phyloP scores from a whole-genome alignment of 2,113 vertebrate genomes.

The Arothron firmamentum region DNA sequence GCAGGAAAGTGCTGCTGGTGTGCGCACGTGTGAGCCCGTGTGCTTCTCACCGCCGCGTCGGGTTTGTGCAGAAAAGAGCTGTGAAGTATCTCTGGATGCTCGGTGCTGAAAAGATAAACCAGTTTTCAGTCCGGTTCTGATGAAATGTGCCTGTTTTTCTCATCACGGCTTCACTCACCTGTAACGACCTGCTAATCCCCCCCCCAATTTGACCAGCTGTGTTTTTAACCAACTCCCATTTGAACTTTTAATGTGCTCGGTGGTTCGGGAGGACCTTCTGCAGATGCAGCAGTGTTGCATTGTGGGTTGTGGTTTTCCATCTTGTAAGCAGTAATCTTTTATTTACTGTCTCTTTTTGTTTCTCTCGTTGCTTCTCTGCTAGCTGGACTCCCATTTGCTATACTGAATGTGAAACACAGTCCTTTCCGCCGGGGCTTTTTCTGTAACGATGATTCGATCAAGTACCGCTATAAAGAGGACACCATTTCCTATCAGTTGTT shows the following conservation, averaged over 20 bases:
- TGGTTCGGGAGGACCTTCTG: too few relatives aligned
- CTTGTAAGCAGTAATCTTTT: constrained; percentile 61
- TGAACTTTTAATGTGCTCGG: too few relatives aligned
- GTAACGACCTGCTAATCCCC: too few relatives aligned
- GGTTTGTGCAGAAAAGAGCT: too few relatives aligned
- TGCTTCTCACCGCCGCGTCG: too few relatives aligned
- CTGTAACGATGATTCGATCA: constrained; percentile 98
- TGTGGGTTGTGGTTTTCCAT: constrained; percentile 3
- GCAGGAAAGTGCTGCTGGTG: constrained; percentile 2
- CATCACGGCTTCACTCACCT: too few relatives aligned
- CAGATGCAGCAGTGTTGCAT: constrained; percentile 25
- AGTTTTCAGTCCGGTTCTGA: too few relatives aligned
- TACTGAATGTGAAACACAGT: constrained; percentile 84
- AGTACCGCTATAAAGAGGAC: constrained; percentile 93
- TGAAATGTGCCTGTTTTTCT: too few relatives aligned
- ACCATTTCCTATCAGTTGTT: constrained; percentile 96
- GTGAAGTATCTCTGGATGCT: too few relatives aligned
- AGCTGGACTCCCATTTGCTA: constrained; percentile 96
- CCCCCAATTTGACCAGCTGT: too few relatives aligned
- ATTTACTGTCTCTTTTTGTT: constrained; percentile 48
- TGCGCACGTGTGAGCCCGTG: not conserved
- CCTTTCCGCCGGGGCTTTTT: constrained; percentile 94
- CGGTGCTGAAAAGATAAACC: too few relatives aligned
- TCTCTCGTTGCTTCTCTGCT: constrained; percentile 85
- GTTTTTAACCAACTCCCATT: too few relatives aligned